A percentile compares a stretch with the other conserved stretches of the same genome.
Evolutionary conservation across 2,888 invertebrate genomes (phyloP).

Genomic region (Sphinx pinastri): DNA sequence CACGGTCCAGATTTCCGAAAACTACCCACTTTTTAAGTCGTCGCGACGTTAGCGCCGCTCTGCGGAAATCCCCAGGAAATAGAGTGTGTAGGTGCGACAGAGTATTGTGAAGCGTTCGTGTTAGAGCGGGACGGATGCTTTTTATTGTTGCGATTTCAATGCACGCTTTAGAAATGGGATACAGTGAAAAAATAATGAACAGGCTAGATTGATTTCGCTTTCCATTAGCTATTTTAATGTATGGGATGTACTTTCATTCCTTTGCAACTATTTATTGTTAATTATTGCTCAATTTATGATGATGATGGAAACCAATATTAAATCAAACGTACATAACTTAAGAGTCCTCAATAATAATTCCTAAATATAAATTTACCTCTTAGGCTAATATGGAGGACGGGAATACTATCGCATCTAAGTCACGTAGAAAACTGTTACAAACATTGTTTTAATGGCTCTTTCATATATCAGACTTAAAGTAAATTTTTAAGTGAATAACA

Average conservation of each 20-base stretch:
- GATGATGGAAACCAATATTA: too few species aligned
- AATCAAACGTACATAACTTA: too few species aligned
- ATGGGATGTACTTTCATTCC: neutral
- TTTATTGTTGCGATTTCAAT: conserved; percentile 25
- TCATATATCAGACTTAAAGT: too few species aligned
- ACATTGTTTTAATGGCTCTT: too few species aligned
- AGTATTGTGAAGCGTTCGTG: conserved; percentile 42
- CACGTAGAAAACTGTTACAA: too few species aligned
- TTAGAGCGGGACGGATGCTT: conserved; percentile 46
- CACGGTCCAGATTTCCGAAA: conserved; percentile 69
- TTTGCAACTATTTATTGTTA: too few species aligned
- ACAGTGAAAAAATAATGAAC: conserved; percentile 10
- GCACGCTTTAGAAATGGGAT: neutral
- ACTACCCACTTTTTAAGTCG: conserved; percentile 79
- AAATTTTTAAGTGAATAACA: too few species aligned
- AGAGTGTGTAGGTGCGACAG: conserved; percentile 72
- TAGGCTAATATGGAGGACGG: too few species aligned
- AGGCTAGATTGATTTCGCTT: conserved; percentile 9
- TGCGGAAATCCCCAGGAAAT: conserved; percentile 77
- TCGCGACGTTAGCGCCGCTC: conserved; percentile 69
- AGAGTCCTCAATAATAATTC: too few species aligned
- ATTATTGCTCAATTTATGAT: too few species aligned
- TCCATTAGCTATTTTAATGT: neutral
- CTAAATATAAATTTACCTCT: too few species aligned
- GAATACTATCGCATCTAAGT: too few species aligned